phyloP scores from a whole-genome alignment of 2,113 vertebrate genomes.

The Nothocercus julius region DNA sequence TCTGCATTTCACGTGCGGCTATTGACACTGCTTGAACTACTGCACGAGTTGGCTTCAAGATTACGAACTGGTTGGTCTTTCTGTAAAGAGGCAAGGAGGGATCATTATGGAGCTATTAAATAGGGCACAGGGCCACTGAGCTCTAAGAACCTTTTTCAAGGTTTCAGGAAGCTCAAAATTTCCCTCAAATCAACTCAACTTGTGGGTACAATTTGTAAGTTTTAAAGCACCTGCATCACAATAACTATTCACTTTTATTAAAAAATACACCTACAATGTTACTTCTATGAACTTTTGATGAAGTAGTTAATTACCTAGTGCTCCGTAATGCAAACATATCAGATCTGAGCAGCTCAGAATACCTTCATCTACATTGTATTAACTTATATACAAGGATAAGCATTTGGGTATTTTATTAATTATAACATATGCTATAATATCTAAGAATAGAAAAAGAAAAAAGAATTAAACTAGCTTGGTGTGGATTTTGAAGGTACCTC shows the following conservation, averaged over 20 bases:
- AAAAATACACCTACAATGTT: background rate
- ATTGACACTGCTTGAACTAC: background rate
- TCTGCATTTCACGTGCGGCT: background rate
- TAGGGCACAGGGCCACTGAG: background rate
- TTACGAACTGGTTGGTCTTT: background rate
- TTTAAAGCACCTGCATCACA: background rate
- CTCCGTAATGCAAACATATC: background rate
- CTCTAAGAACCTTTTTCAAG: background rate
- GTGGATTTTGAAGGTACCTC: background rate
- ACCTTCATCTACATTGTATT: background rate
- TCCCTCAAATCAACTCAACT: background rate
- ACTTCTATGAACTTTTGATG: background rate
- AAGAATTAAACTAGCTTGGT: background rate
- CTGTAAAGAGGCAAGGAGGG: background rate
- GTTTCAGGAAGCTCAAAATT: background rate
- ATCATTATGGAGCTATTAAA: background rate
- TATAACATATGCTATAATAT: background rate
- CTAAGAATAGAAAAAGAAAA: background rate
- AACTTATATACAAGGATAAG: background rate
- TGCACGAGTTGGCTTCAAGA: background rate
- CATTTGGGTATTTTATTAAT: background rate
- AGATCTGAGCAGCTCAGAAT: background rate
- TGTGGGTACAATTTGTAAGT: background rate
- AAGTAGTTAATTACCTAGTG: background rate
- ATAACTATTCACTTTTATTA: background rate